Percentiles rank a stretch among this genome's conserved stretches.
These are phyloP conservation scores for Neosilurus hyrtlii DNA, from an alignment of 2,797 vertebrate species.

Conservation along the genomic window DNA sequence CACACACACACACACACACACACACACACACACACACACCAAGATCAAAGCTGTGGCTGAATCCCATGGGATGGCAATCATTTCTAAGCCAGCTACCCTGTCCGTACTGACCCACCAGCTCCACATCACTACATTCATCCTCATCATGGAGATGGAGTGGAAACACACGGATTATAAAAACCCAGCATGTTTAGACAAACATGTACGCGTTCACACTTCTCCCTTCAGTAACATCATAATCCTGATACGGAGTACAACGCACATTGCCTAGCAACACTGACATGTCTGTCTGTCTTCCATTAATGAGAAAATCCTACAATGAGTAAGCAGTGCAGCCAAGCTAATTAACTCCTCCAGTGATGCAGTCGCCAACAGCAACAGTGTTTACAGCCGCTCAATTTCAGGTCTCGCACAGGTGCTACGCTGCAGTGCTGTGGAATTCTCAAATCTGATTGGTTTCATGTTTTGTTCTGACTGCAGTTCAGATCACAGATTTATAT, in stretches of 20 bases:
- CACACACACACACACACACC: background rate
- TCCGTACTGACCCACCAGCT: background rate
- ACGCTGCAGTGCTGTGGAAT: background rate
- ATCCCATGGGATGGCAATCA: background rate
- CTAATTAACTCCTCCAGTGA: background rate
- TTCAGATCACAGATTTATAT: background rate
- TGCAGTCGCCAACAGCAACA: background rate
- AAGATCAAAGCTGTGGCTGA: background rate
- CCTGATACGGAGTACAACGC: background rate
- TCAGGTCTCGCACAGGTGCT: background rate
- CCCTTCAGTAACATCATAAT: background rate
- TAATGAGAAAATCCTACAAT: background rate
- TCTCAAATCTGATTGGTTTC: background rate
- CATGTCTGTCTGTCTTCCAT: background rate
- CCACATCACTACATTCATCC: background rate
- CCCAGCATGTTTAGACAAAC: background rate
- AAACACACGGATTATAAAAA: background rate
- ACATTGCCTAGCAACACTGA: constrained; percentile 1
- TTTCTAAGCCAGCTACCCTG: background rate
- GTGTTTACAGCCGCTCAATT: background rate
- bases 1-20: background rate
- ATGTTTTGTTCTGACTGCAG: background rate
- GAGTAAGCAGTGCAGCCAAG: background rate
- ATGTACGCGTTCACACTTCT: background rate
- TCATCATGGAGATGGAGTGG: background rate